These are phyloP conservation scores for Aradus depressus DNA, from an alignment of 2,888 invertebrate genomes.

Conservation along the genomic window DNA sequence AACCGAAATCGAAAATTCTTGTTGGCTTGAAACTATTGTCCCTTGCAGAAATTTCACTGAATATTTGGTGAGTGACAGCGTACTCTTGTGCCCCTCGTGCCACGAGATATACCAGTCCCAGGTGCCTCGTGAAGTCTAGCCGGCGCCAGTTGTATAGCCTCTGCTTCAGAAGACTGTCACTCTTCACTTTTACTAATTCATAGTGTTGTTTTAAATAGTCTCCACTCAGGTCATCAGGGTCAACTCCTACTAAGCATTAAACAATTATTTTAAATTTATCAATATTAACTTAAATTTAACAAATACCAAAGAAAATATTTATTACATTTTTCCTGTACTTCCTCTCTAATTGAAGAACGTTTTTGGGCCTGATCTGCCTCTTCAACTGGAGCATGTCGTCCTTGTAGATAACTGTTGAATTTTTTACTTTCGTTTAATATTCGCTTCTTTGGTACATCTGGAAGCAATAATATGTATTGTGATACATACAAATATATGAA, in stretches of 20 bases:
- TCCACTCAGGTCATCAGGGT: conserved; percentile 24
- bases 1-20: conserved; percentile 81
- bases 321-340: conserved; percentile 30
- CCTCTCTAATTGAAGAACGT: conserved; percentile 34
- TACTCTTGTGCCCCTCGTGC: conserved; percentile 63
- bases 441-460: conserved; percentile 48
- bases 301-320: too few species aligned
- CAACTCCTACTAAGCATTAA: conserved; percentile 2
- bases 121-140: conserved; percentile 53
- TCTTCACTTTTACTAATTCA: conserved; percentile 41
- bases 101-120: conserved; percentile 57
- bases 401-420: conserved; percentile 48
- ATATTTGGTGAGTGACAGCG: conserved; percentile 54
- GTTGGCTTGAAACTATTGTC: conserved; percentile 61
- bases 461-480: too few species aligned
- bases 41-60: conserved; percentile 57
- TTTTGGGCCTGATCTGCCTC: conserved; percentile 41
- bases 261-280: not conserved
- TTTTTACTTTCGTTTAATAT: conserved; percentile 44
- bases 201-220: conserved; percentile 30
- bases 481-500: too few species aligned
- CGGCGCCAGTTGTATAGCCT: conserved; percentile 63
- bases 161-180: conserved; percentile 46
- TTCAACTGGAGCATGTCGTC: conserved; percentile 55
- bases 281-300: too few species aligned